Percentiles rank a stretch among this genome's conserved stretches.
These are phyloP conservation scores for Petroica traversi DNA, from an alignment of 2,113 vertebrate species.

Conservation along the genomic window DNA sequence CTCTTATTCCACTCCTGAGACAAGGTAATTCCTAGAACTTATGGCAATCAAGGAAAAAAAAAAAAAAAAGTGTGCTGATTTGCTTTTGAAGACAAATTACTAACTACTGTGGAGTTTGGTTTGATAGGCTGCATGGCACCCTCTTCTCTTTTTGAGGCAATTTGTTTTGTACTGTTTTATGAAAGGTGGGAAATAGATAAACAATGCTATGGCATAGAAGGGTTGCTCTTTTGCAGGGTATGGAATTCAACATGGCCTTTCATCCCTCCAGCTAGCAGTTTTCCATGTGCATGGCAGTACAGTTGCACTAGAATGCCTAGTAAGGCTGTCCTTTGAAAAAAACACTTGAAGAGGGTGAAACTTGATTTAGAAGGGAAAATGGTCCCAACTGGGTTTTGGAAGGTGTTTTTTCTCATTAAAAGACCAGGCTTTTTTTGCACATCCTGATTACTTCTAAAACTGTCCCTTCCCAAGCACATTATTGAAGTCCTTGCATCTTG, in stretches of 20 bases:
- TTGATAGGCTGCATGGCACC: not conserved
- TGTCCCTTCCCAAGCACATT: not conserved
- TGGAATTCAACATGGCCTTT: not conserved
- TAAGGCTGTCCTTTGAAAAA: not conserved
- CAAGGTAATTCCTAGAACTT: not conserved
- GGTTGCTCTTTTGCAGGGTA: not conserved
- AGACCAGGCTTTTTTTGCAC: not conserved
- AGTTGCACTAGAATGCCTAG: not conserved
- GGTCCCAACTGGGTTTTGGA: not conserved
- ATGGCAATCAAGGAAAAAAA: not conserved
- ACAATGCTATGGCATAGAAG: not conserved
- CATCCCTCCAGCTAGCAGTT: not conserved
- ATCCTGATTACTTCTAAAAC: not conserved
- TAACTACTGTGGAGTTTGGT: not conserved
- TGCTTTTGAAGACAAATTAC: not conserved
- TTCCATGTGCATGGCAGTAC: not conserved
- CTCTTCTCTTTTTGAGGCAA: not conserved
- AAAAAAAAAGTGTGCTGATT: not conserved
- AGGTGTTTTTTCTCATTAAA: not conserved
- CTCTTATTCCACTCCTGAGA: not conserved
- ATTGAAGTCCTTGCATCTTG: not conserved
- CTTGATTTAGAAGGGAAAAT: not conserved
- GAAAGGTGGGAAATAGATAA: not conserved
- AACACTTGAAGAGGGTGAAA: not conserved
- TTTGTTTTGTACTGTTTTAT: not conserved